These are phyloP conservation scores for Arremon brunneinucha DNA, from an alignment of 2,797 vertebrate species.

Conservation along the genomic window DNA sequence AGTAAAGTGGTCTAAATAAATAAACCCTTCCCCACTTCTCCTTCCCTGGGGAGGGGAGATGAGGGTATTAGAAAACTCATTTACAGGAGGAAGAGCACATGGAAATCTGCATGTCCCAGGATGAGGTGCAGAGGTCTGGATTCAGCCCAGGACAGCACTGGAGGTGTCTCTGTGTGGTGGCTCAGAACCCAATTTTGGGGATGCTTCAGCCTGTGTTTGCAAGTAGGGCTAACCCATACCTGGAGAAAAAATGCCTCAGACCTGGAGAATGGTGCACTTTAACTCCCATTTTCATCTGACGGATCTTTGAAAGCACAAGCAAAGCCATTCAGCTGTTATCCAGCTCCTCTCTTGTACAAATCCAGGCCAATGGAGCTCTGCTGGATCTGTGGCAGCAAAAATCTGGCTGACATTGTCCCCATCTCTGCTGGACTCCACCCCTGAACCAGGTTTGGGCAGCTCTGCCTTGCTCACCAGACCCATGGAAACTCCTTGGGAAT, in stretches of 20 bases:
- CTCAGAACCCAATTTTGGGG: not conserved
- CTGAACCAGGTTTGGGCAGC: not conserved
- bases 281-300: not conserved
- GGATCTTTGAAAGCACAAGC: not conserved
- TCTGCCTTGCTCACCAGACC: not conserved
- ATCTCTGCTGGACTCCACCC: not conserved
- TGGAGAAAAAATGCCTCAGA: not conserved
- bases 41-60: not conserved
- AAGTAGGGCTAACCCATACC: not conserved
- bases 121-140: not conserved
- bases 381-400: not conserved
- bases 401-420: not conserved
- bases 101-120: not conserved
- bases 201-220: not conserved
- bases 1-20: conserved; percentile 48
- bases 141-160: not conserved
- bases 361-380: accelerated
- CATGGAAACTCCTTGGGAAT: too few species aligned
- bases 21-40: conserved; percentile 11
- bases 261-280: not conserved
- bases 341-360: not conserved
- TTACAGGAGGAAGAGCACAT: conserved; percentile 5
- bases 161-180: too few species aligned
- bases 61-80: conserved; percentile 36
- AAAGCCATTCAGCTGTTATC: not conserved